These are phyloP conservation scores for Paedocypris micromegethes DNA, from an alignment of 2,797 vertebrate species.

Conservation along the genomic window DNA sequence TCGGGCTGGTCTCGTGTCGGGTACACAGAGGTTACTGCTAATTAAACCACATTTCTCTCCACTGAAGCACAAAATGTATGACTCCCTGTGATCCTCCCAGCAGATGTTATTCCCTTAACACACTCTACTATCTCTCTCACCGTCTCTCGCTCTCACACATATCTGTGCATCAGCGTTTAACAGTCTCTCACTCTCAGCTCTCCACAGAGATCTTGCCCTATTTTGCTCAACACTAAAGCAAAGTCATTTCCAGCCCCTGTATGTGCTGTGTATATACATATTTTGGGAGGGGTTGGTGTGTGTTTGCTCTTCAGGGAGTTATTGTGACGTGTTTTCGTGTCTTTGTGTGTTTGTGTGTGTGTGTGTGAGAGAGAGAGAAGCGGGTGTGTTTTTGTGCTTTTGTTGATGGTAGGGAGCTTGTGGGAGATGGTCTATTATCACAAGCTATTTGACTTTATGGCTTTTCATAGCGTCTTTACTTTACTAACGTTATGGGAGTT, in stretches of 20 bases:
- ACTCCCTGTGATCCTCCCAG: slow-evolving; percentile 34
- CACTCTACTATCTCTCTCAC: slow-evolving; percentile 17
- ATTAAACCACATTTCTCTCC: slow-evolving; percentile 47
- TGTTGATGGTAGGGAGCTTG: background rate
- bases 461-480: too few relatives aligned
- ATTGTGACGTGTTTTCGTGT: slow-evolving; percentile 6
- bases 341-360: slow-evolving; percentile 3
- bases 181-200: slow-evolving; percentile 26
- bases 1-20: slow-evolving; percentile 24
- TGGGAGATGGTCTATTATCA: slow-evolving; percentile 3
- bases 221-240: slow-evolving; percentile 26
- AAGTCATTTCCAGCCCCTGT: slow-evolving; percentile 16
- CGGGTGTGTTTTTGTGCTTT: slow-evolving; percentile 15
- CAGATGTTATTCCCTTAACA: slow-evolving; percentile 44
- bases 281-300: slow-evolving; percentile 19
- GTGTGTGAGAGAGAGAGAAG: background rate
- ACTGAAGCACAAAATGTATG: slow-evolving; percentile 44
- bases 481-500: too few relatives aligned
- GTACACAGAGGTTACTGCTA: slow-evolving; percentile 45
- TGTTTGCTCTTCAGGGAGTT: slow-evolving; percentile 1
- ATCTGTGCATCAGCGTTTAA: slow-evolving; percentile 28
- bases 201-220: slow-evolving; percentile 13
- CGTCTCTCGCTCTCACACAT: slow-evolving; percentile 2
- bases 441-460: background rate
- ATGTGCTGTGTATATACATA: slow-evolving; percentile 11